A percentile compares a stretch with the other conserved stretches of the same genome.
Conservation (phyloP, 2,888 invertebrate genomes). For the Peribatodes rhomboidaria region DNA sequence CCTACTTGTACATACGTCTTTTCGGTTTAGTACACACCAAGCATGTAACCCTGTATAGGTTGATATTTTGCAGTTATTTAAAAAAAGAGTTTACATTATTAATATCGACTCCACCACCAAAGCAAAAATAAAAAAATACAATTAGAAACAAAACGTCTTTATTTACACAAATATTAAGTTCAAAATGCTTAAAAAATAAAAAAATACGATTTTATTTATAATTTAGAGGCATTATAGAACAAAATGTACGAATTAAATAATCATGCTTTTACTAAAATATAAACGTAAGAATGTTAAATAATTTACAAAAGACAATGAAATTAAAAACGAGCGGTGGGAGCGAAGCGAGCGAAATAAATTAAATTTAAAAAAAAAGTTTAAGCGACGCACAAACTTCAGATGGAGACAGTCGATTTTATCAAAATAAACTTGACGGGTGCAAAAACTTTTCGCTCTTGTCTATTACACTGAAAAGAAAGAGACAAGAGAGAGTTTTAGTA, state of each 20-base stretch:
- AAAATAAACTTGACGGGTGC: too few species aligned
- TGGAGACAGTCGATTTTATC: too few species aligned
- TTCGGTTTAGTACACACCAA: too few species aligned
- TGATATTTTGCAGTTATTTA: too few species aligned
- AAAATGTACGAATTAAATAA: conserved; percentile 21
- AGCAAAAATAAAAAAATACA: conserved; percentile 51
- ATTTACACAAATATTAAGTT: conserved; percentile 61
- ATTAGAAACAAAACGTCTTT: conserved; percentile 67
- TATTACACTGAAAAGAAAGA: too few species aligned
- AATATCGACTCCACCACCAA: conserved; percentile 34
- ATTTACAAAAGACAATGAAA: conserved; percentile 24
- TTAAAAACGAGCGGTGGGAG: conserved; percentile 2
- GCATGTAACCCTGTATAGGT: too few species aligned
- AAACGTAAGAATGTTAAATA: conserved; percentile 23
- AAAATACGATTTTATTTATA: conserved; percentile 35
- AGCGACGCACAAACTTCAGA: too few species aligned
- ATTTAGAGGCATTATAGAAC: conserved; percentile 22
- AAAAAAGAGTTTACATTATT: too few species aligned
- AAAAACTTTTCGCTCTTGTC: too few species aligned
- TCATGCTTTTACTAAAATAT: conserved; percentile 26
- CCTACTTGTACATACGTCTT: too few species aligned
- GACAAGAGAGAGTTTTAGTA: too few species aligned
- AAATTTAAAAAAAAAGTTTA: background rate
- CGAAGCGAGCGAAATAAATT: conserved; percentile 4
- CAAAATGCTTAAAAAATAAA: conserved; percentile 27